phyloP scores from a whole-genome alignment of 2,888 invertebrate genomes.

The Drosophila picticornis region DNA sequence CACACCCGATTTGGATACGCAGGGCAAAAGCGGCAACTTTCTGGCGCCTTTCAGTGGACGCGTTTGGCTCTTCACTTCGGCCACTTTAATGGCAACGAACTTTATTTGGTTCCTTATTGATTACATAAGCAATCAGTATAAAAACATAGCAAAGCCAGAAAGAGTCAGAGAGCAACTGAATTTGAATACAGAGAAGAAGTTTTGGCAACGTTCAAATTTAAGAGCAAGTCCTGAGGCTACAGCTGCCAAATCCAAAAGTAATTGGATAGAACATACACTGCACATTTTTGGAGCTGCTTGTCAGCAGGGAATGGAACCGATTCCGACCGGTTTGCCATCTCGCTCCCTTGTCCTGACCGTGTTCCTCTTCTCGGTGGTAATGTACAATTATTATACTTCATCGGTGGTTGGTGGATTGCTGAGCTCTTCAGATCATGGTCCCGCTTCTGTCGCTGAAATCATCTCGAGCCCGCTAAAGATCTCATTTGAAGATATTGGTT shows the following conservation, averaged over 20 bases:
- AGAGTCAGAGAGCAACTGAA: neutral
- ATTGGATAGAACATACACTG: slow-evolving; percentile 57
- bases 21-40: slow-evolving; percentile 79
- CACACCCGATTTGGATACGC: slow-evolving; percentile 77
- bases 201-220: neutral
- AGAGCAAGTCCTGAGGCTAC: neutral
- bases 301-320: slow-evolving; percentile 82
- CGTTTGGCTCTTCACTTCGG: slow-evolving; percentile 76
- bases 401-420: slow-evolving; percentile 84
- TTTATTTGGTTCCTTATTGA: slow-evolving; percentile 75
- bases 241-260: neutral
- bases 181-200: neutral
- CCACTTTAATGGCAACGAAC: slow-evolving; percentile 61
- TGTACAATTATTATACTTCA: slow-evolving; percentile 85
- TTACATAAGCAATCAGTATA: slow-evolving; percentile 38
- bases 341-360: slow-evolving; percentile 77
- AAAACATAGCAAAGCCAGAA: neutral
- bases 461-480: slow-evolving; percentile 78
- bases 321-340: slow-evolving; percentile 69
- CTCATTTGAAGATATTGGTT: slow-evolving; percentile 84
- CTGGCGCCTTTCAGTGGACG: slow-evolving; percentile 79
- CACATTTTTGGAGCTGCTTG: slow-evolving; percentile 80
- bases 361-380: slow-evolving; percentile 78
- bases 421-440: slow-evolving; percentile 80
- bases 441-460: slow-evolving; percentile 79